Evolutionary conservation across 1,140 invertebrate species (phyloP).

Genomic region (Acromyrmex echinatior): DNA sequence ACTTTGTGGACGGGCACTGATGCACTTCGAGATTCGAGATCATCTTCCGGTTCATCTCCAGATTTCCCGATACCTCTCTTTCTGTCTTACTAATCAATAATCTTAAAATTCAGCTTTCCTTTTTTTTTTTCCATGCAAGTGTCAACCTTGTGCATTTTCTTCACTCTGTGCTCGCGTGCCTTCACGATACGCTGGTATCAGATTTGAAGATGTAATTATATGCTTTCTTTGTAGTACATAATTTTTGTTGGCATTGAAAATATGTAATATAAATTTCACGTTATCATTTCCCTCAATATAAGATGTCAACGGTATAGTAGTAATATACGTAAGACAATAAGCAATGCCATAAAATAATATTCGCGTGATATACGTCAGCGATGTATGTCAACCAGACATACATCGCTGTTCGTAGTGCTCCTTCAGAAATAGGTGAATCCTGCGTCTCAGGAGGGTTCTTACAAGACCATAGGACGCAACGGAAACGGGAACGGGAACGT

Average conservation of each 20-base stretch:
- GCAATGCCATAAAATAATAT: not conserved
- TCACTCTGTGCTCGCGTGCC: not conserved
- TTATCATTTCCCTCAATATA: not conserved
- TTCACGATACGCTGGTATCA: not conserved
- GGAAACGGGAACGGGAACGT: not conserved
- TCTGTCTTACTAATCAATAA: conserved; percentile 55
- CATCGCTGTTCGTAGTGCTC: not conserved
- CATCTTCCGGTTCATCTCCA: not conserved
- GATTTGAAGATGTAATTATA: not conserved
- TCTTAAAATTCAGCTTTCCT: not conserved
- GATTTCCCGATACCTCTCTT: conserved; percentile 37
- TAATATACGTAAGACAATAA: conserved; percentile 18
- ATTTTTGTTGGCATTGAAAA: not conserved
- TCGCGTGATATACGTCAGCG: not conserved
- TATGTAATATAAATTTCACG: not conserved
- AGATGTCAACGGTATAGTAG: not conserved
- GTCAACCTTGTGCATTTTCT: not conserved
- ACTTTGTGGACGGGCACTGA: conserved; percentile 66
- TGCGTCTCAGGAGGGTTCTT: conserved; percentile 2
- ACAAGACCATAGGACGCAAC: not conserved
- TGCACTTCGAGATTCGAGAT: conserved; percentile 50
- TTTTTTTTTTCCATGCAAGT: not conserved
- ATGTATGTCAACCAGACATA: conserved; percentile 35
- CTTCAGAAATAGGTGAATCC: conserved; percentile 26
- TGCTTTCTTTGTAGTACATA: not conserved